These are phyloP conservation scores for Vicugna pacos DNA, from an alignment of 2,113 vertebrate genomes.

Conservation along the genomic window DNA sequence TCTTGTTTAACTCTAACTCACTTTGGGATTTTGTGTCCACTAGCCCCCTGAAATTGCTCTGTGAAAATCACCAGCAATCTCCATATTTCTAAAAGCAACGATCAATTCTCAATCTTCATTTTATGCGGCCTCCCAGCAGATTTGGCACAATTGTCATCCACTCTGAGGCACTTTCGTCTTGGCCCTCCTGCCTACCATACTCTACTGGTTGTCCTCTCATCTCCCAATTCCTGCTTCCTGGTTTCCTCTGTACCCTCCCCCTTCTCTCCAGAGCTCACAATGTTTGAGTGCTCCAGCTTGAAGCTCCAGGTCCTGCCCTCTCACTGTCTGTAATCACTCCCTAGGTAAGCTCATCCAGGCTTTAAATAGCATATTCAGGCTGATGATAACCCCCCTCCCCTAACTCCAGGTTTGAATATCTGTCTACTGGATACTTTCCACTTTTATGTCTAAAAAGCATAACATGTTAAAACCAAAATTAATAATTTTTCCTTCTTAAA, in stretches of 20 bases:
- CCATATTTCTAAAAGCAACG: neutral
- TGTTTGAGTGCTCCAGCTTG: neutral
- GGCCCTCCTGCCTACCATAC: neutral
- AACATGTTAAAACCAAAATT: neutral
- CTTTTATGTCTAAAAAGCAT: neutral
- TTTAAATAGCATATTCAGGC: constrained; percentile 7
- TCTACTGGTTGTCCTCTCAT: neutral
- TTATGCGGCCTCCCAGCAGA: neutral
- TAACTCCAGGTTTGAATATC: neutral
- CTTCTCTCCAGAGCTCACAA: neutral
- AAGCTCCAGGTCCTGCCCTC: neutral
- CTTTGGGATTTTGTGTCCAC: neutral
- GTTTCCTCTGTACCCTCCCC: neutral
- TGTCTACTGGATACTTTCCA: neutral
- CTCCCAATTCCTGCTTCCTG: neutral
- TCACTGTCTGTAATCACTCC: neutral
- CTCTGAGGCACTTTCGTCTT: neutral
- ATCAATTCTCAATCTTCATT: neutral
- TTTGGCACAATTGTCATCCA: neutral
- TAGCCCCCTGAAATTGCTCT: neutral
- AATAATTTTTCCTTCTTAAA: constrained; percentile 28
- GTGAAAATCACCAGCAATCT: neutral
- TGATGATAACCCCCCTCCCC: neutral
- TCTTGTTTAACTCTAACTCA: neutral
- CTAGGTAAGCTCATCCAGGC: neutral